Conservation (phyloP, 2,888 invertebrate species). For the Phasia obesa region DNA sequence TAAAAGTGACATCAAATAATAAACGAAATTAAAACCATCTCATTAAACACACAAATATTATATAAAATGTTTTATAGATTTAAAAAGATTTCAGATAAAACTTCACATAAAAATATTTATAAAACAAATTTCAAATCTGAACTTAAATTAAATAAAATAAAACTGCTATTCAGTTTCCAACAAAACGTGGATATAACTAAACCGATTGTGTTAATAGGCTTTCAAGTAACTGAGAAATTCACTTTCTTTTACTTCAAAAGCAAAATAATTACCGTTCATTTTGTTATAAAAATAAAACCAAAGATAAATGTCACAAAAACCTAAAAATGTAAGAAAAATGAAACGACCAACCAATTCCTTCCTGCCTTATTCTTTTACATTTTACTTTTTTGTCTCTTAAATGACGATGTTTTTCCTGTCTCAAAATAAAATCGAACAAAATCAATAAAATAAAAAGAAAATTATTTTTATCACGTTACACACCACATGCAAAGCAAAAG, state of each 20-base stretch:
- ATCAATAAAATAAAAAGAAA: constrained; percentile 54
- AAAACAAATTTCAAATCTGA: too few relatives aligned
- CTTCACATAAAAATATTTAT: too few relatives aligned
- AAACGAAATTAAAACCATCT: too few relatives aligned
- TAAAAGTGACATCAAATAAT: too few relatives aligned
- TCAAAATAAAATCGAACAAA: constrained; percentile 62
- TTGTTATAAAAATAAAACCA: constrained; percentile 38
- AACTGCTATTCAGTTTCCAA: not conserved
- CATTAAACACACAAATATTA: too few relatives aligned
- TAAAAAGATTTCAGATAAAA: too few relatives aligned
- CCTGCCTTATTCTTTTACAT: constrained; percentile 8
- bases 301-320: constrained; percentile 64
- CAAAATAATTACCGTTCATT: constrained; percentile 57
- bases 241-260: constrained; percentile 20
- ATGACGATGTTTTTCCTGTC: constrained; percentile 35
- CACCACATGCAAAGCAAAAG: constrained; percentile 57
- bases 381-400: constrained; percentile 16
- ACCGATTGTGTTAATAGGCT: not conserved
- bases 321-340: constrained; percentile 47
- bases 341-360: constrained; percentile 30
- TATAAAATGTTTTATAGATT: too few relatives aligned
- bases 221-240: not conserved
- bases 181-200: constrained; percentile 21
- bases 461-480: constrained; percentile 23
- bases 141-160: not conserved